Percentiles rank a stretch among this genome's conserved stretches.
These are phyloP conservation scores for Chiroxiphia lanceolata DNA, from an alignment of 2,797 vertebrate species.

Conservation along the genomic window DNA sequence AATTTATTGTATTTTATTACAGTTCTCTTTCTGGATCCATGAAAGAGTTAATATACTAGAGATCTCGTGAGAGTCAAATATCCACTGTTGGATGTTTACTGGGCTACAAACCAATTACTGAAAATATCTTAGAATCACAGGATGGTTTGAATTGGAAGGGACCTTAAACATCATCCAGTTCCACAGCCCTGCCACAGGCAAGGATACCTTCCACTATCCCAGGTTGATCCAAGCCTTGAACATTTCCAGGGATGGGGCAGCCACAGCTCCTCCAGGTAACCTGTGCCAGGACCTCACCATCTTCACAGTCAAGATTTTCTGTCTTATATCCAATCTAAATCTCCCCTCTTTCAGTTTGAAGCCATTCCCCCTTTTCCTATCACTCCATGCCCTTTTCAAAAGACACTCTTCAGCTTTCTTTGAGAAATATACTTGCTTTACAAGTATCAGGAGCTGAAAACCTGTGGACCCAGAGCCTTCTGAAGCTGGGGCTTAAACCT, in stretches of 20 bases:
- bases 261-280: neutral
- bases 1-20: neutral
- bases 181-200: neutral
- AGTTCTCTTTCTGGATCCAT: neutral
- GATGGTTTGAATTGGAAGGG: neutral
- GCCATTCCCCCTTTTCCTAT: neutral
- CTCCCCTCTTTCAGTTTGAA: neutral
- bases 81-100: neutral
- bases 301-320: neutral
- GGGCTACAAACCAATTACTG: neutral
- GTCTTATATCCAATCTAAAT: neutral
- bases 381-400: neutral
- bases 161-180: neutral
- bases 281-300: neutral
- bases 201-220: neutral
- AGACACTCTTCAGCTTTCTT: neutral
- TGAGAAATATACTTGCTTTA: neutral
- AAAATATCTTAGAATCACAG: neutral
- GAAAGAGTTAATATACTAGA: neutral
- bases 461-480: neutral
- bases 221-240: neutral
- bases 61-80: neutral
- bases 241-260: neutral
- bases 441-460: neutral
- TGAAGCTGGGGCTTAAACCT: neutral